A percentile compares a stretch with the other conserved stretches of the same genome.
These are phyloP conservation scores for Falco concolor DNA, from an alignment of 2,797 vertebrate species.

Conservation along the genomic window DNA sequence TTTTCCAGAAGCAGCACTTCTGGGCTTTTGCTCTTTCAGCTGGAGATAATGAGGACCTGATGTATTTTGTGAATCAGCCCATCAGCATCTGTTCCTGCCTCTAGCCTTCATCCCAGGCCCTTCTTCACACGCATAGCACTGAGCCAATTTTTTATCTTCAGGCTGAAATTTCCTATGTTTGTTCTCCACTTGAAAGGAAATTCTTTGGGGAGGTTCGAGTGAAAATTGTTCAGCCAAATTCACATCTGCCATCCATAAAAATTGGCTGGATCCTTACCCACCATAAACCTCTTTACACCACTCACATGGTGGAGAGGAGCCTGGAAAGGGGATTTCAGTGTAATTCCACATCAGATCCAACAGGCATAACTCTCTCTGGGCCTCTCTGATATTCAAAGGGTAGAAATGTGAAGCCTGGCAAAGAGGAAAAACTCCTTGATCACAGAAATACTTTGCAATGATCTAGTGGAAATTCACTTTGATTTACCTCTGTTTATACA, in stretches of 20 bases:
- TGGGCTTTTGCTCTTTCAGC: not conserved
- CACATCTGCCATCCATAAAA: constrained; percentile 10
- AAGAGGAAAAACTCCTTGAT: not conserved
- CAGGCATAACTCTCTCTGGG: not conserved
- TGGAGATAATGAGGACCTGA: not conserved
- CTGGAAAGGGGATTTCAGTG: not conserved
- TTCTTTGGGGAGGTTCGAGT: not conserved
- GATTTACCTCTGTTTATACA: not conserved
- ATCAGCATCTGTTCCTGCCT: not conserved
- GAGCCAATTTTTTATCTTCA: not conserved
- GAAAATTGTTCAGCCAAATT: not conserved
- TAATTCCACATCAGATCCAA: not conserved
- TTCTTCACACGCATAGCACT: not conserved
- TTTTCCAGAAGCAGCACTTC: not conserved
- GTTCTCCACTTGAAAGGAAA: constrained; percentile 25
- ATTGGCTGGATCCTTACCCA: not conserved
- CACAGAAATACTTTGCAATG: not conserved
- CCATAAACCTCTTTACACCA: not conserved
- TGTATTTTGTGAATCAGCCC: not conserved
- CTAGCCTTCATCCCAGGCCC: not conserved
- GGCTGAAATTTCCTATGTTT: constrained; percentile 12
- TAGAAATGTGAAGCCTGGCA: not conserved
- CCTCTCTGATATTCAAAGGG: not conserved
- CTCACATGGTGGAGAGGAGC: not conserved
- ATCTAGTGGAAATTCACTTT: not conserved